Conservation (phyloP, 2,888 invertebrate species). For the Hydraecia micacea region DNA sequence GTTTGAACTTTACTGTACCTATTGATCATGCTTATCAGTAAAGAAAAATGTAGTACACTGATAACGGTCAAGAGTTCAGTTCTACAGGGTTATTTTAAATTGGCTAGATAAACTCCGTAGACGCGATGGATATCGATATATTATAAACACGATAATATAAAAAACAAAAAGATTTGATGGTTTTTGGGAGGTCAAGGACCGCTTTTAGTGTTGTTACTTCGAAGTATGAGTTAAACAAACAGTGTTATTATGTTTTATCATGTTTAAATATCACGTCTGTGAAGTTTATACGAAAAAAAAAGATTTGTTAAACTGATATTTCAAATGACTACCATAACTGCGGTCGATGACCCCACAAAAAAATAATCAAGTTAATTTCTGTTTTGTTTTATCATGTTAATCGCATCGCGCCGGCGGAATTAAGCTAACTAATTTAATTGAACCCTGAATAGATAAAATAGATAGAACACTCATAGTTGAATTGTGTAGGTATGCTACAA, state of each 20-base stretch:
- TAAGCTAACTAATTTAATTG: too few relatives aligned
- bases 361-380: too few relatives aligned
- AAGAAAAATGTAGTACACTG: not conserved
- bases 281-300: too few relatives aligned
- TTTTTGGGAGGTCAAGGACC: not conserved
- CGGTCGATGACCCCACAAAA: too few relatives aligned
- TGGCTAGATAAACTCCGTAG: not conserved
- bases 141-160: not conserved
- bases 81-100: not conserved
- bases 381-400: too few relatives aligned
- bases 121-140: not conserved
- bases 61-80: not conserved
- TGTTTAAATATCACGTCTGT: too few relatives aligned
- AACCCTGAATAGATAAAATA: too few relatives aligned
- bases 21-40: constrained; percentile 12
- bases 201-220: not conserved
- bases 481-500: not conserved
- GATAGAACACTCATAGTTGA: not conserved
- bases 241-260: too few relatives aligned
- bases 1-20: constrained; percentile 21
- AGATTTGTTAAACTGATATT: too few relatives aligned
- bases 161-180: too few relatives aligned
- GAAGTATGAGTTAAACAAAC: not conserved
- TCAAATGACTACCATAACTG: too few relatives aligned
- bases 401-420: too few relatives aligned